Evolutionary conservation across 1,140 invertebrate genomes (phyloP).

Genomic region (Drosophila elegans): DNA sequence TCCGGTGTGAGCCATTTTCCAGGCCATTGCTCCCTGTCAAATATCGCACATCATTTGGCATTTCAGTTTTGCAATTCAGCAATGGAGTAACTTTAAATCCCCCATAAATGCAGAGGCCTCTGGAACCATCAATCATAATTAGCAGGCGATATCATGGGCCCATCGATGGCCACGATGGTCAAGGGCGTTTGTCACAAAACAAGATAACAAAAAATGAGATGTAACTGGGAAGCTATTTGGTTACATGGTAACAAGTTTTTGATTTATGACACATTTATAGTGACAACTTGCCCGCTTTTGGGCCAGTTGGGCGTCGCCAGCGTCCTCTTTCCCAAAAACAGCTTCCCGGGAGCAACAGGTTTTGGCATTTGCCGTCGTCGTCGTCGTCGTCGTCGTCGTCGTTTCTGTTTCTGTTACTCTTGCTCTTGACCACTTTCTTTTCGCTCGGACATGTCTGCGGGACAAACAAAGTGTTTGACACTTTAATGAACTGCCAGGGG

Average conservation of each 20-base stretch:
- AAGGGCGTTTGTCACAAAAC: conserved; percentile 12
- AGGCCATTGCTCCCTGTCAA: conserved; percentile 57
- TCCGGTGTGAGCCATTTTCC: conserved; percentile 45
- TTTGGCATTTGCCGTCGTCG: conserved; percentile 25
- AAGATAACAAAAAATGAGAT: not conserved
- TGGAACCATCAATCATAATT: conserved; percentile 69
- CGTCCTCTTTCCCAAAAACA: conserved; percentile 24
- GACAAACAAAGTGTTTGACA: conserved; percentile 70
- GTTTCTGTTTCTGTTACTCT: not conserved
- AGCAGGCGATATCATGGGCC: conserved; percentile 26
- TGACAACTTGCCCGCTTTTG: conserved; percentile 56
- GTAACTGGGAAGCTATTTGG: conserved; percentile 31
- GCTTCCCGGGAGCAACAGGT: conserved; percentile 64
- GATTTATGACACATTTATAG: conserved; percentile 78
- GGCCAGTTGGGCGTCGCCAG: conserved; percentile 48
- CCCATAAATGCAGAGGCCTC: not conserved
- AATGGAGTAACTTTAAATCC: not conserved
- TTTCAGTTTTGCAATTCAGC: conserved; percentile 14
- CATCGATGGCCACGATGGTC: conserved; percentile 13
- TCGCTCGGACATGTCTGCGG: conserved; percentile 53
- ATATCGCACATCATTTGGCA: conserved; percentile 66
- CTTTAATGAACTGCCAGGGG: conserved; percentile 77
- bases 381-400: no score
- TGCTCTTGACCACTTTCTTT: conserved; percentile 64
- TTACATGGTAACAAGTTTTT: conserved; percentile 71